phyloP scores from a whole-genome alignment of 1,140 invertebrate genomes.

The Bombus soroeensis region DNA sequence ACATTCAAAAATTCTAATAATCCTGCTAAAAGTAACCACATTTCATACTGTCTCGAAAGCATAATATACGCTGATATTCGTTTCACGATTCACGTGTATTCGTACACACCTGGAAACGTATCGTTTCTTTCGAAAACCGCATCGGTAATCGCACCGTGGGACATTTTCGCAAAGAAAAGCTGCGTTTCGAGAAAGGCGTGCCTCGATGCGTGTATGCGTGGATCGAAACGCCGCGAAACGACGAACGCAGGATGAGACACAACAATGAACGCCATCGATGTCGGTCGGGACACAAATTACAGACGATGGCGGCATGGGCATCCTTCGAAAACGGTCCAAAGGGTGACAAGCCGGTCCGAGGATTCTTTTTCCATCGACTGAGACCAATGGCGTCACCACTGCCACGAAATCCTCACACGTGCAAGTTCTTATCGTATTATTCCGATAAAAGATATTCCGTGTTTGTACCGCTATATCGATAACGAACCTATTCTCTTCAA shows the following conservation, averaged over 20 bases:
- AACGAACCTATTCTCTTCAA: too few species aligned
- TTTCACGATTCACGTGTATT: too few species aligned
- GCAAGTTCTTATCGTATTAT: too few species aligned
- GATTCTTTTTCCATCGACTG: conserved; percentile 38
- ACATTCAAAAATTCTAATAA: background rate
- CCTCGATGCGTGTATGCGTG: background rate
- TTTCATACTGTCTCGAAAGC: background rate
- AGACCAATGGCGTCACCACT: conserved; percentile 42
- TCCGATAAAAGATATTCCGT: too few species aligned
- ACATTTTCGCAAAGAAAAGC: background rate
- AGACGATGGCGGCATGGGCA: conserved; percentile 71
- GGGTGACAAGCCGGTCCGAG: conserved; percentile 73
- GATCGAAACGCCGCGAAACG: conserved; percentile 25
- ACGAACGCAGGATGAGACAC: conserved; percentile 63
- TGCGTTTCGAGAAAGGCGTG: background rate
- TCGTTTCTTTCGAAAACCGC: background rate
- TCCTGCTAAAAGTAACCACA: background rate
- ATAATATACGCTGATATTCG: background rate
- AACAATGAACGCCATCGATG: conserved; percentile 75
- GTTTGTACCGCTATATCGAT: too few species aligned
- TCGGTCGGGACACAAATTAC: conserved; percentile 77
- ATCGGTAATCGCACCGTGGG: background rate
- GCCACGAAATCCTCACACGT: too few species aligned
- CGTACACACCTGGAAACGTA: too few species aligned
- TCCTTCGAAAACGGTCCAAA: conserved; percentile 67